phyloP scores from a whole-genome alignment of 2,888 invertebrate genomes.

The Megaustenia siamemsis region DNA sequence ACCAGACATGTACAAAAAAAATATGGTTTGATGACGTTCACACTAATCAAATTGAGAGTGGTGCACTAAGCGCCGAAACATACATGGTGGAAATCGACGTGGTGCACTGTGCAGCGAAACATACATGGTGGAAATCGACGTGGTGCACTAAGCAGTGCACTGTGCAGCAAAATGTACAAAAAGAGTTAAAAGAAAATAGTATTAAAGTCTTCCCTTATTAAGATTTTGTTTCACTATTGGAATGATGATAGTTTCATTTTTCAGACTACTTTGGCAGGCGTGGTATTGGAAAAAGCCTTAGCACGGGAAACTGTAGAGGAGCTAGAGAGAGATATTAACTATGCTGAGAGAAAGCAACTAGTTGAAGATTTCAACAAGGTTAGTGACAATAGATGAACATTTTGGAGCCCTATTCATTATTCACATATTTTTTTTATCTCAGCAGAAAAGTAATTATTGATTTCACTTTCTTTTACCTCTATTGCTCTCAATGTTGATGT shows the following conservation, averaged over 20 bases:
- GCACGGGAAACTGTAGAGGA: conserved; percentile 68
- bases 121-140: not conserved
- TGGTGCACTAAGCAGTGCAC: too few species aligned
- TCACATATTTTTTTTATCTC: too few species aligned
- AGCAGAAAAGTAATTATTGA: too few species aligned
- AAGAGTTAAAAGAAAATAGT: not conserved
- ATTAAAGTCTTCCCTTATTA: not conserved
- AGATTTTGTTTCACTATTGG: not conserved
- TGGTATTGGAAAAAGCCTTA: conserved; percentile 50
- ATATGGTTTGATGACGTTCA: too few species aligned
- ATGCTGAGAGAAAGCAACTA: conserved; percentile 66
- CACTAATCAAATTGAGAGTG: too few species aligned
- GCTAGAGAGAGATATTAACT: conserved; percentile 69
- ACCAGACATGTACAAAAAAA: too few species aligned
- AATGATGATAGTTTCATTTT: not conserved
- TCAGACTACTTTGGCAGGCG: conserved; percentile 40
- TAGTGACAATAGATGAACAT: conserved; percentile 13
- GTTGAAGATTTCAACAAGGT: conserved; percentile 71
- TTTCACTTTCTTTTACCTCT: too few species aligned
- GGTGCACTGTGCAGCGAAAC: not conserved
- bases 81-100: not conserved
- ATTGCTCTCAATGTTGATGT: too few species aligned
- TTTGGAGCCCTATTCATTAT: too few species aligned
- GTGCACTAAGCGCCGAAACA: not conserved
- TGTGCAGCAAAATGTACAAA: not conserved